phyloP scores from a whole-genome alignment of 2,113 vertebrate species.

The Steatornis caripensis region DNA sequence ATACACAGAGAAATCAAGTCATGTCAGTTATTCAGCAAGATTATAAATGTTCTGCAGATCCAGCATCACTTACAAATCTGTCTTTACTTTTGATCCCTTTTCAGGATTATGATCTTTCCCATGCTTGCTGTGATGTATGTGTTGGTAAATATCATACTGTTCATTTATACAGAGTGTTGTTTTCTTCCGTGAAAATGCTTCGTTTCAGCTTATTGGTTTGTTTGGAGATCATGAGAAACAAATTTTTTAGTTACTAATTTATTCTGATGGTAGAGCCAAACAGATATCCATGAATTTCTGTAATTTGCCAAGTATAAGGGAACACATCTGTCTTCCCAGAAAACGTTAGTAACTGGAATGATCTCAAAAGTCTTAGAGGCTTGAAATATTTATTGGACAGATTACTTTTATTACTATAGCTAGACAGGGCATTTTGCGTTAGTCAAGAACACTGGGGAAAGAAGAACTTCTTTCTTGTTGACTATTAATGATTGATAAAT shows the following conservation, averaged over 20 bases:
- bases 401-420: neutral
- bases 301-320: neutral
- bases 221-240: neutral
- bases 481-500: neutral
- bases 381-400: neutral
- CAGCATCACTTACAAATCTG: neutral
- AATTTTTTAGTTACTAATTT: slow-evolving; percentile 12
- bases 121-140: neutral
- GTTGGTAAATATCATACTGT: neutral
- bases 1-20: neutral
- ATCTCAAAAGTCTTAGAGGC: neutral
- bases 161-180: neutral
- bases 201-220: neutral
- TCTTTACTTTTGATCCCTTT: neutral
- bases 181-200: neutral
- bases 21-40: neutral
- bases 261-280: neutral
- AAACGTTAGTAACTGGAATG: neutral
- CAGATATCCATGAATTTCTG: neutral
- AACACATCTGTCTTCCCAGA: neutral
- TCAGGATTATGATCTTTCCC: neutral
- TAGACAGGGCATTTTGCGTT: neutral
- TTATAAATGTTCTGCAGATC: neutral
- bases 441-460: neutral
- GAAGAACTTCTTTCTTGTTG: neutral